Conservation (phyloP, 2,888 invertebrate species). For the Mythimna vitellina region DNA sequence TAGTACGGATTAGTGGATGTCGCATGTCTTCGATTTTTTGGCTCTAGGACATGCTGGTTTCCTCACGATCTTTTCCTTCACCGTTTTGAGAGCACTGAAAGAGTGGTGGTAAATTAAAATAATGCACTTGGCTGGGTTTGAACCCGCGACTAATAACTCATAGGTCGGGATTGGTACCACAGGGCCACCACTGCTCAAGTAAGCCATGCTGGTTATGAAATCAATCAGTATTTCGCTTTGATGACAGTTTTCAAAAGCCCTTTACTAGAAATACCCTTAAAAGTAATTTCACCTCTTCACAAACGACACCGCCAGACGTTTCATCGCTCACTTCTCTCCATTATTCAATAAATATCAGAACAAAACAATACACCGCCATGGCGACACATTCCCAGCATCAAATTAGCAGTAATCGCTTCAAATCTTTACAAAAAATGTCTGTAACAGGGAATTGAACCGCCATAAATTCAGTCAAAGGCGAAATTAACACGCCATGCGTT, state of each 20-base stretch:
- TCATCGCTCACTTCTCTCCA: slow-evolving; percentile 29
- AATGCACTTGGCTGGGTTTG: too few relatives aligned
- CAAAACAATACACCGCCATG: slow-evolving; percentile 37
- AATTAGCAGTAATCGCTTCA: slow-evolving; percentile 58
- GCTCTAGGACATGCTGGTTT: too few relatives aligned
- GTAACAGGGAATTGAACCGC: slow-evolving; percentile 69
- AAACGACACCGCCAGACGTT: slow-evolving; percentile 9
- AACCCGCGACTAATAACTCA: too few relatives aligned
- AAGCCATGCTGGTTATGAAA: background rate
- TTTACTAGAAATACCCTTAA: slow-evolving; percentile 14
- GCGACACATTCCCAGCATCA: slow-evolving; percentile 55
- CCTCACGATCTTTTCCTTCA: too few relatives aligned
- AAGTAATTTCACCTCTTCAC: slow-evolving; percentile 2
- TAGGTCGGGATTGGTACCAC: too few relatives aligned
- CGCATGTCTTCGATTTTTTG: too few relatives aligned
- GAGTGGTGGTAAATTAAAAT: too few relatives aligned
- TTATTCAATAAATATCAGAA: slow-evolving; percentile 53
- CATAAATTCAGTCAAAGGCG: slow-evolving; percentile 76
- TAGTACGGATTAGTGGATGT: too few relatives aligned
- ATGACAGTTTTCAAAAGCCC: background rate
- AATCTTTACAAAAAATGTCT: slow-evolving; percentile 61
- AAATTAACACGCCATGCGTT: slow-evolving; percentile 87
- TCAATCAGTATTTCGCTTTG: slow-evolving; percentile 1
- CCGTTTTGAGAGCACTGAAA: too few relatives aligned
- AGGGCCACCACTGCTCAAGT: too few relatives aligned